Base-by-base conservation (phyloP, 2,888 invertebrate species). In the Sphaeridia pumilis region DNA sequence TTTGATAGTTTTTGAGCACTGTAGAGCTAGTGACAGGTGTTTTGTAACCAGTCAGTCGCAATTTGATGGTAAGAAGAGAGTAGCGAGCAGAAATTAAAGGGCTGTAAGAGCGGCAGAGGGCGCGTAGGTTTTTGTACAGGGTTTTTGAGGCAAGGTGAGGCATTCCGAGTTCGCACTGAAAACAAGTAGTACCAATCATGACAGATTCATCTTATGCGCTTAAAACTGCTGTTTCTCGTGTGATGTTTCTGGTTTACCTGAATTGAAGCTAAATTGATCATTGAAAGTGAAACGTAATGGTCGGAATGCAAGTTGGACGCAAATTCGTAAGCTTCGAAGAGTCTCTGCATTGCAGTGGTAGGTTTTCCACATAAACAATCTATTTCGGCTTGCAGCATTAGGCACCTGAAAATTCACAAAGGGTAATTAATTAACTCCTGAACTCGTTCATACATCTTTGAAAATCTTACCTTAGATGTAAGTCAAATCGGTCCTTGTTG, bases 331-430 rank as follows among this genome's bases (percentile, higher is more conserved):
- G 63, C 60, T 34, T 60, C 57, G 42, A 57, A 58, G 17, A 60
- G 50, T 47, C 51, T 52, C 34, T 54, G 46, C 3, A 60, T 38
- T 1, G 58, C 56, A 3, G 46, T 49, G 7, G 57, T 53, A 26
- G 59, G 58, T 44, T 44, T 52, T 4, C 53, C 55, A 44, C 54
- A 54, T 24, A 63, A 46, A 47, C 63, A 59, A 28, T 52, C 35
- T 10, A 63, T 38, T 38, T 63, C 60, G 3, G 60, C 63, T 53
- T 55, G 56, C 20, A 63, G 46, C 10, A 63, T 31, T 3, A 59
- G 36, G 34, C 60, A 59, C 43, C 63, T 60, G 38, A 14, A 38
- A 38, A 14, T 31, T 2, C 12, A 34, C 24, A 51, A 35, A 35
- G 2, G 46, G 4, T 5, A 20, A 7, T 43, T 21, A 17, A 31